These are phyloP conservation scores for Pseudochromis fuscus DNA, from an alignment of 2,797 vertebrate genomes.

Conservation along the genomic window DNA sequence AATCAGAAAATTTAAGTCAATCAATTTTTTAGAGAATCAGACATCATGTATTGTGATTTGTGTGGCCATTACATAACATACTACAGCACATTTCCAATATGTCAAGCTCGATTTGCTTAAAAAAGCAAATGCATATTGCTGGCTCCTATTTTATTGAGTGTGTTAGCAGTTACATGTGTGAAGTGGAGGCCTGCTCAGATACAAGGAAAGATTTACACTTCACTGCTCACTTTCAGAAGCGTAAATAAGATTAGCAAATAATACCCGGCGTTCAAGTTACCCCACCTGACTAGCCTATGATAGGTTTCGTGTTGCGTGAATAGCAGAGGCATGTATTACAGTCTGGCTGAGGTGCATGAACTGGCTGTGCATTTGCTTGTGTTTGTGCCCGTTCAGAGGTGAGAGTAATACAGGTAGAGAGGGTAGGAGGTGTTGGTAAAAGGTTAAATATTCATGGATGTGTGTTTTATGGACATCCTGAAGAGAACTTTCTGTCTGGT, in stretches of 20 bases:
- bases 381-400: conserved; percentile 45
- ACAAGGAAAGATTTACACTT: conserved; percentile 64
- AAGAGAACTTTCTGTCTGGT: too few species aligned
- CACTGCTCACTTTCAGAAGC: conserved; percentile 69
- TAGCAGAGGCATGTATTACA: conserved; percentile 25
- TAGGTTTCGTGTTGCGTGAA: conserved; percentile 71
- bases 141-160: conserved; percentile 28
- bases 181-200: conserved; percentile 51
- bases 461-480: background rate
- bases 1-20: conserved; percentile 68
- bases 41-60: conserved; percentile 55
- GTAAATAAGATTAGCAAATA: conserved; percentile 75
- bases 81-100: conserved; percentile 42
- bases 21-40: conserved; percentile 58
- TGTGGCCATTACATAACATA: conserved; percentile 43
- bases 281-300: conserved; percentile 64
- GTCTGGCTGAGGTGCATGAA: conserved; percentile 19
- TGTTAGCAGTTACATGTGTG: conserved; percentile 37
- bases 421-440: conserved; percentile 31
- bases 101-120: conserved; percentile 35
- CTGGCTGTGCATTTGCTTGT: conserved; percentile 22
- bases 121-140: conserved; percentile 52
- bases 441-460: conserved; percentile 34
- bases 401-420: conserved; percentile 17
- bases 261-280: conserved; percentile 61